Evolutionary conservation across 2,113 vertebrate species (phyloP).

Genomic region (Nerophis ophidion): DNA sequence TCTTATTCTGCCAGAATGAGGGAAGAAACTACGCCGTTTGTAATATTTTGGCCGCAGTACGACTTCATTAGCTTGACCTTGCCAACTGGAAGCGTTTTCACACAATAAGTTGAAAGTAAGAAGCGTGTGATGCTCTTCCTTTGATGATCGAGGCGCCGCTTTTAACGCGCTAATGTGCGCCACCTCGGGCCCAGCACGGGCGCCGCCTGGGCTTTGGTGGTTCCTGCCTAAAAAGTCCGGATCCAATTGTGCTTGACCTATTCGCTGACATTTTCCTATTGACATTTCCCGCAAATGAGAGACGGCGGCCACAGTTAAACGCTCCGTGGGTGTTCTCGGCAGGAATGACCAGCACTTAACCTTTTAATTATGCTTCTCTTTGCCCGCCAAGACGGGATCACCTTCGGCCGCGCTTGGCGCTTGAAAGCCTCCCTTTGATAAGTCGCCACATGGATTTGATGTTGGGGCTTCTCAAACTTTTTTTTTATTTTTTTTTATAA

Average conservation of each 20-base stretch:
- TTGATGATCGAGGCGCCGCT: slow-evolving; percentile 28
- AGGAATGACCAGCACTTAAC: slow-evolving; percentile 68
- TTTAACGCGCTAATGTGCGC: slow-evolving; percentile 45
- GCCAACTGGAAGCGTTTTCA: not conserved
- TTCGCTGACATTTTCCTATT: slow-evolving; percentile 70
- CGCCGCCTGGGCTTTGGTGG: slow-evolving; percentile 35
- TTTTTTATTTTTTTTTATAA: too few relatives aligned
- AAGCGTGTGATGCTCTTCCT: slow-evolving; percentile 14
- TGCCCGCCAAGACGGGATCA: slow-evolving; percentile 45
- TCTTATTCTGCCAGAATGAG: too few relatives aligned
- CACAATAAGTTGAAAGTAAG: not conserved
- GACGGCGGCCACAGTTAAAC: slow-evolving; percentile 53
- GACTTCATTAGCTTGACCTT: not conserved
- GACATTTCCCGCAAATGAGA: slow-evolving; percentile 70
- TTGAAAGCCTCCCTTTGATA: slow-evolving; percentile 34
- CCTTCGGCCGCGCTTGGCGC: slow-evolving; percentile 37
- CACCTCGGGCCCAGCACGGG: slow-evolving; percentile 25
- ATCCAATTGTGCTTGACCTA: slow-evolving; percentile 63
- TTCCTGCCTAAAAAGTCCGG: slow-evolving; percentile 36
- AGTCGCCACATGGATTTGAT: slow-evolving; percentile 33
- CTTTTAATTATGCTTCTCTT: slow-evolving; percentile 70
- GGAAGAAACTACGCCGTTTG: too few relatives aligned
- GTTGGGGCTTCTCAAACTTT: not conserved
- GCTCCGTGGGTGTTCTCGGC: slow-evolving; percentile 50
- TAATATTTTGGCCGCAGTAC: not conserved